Conservation (phyloP, 2,888 invertebrate species). For the Palloptera scutellata region DNA sequence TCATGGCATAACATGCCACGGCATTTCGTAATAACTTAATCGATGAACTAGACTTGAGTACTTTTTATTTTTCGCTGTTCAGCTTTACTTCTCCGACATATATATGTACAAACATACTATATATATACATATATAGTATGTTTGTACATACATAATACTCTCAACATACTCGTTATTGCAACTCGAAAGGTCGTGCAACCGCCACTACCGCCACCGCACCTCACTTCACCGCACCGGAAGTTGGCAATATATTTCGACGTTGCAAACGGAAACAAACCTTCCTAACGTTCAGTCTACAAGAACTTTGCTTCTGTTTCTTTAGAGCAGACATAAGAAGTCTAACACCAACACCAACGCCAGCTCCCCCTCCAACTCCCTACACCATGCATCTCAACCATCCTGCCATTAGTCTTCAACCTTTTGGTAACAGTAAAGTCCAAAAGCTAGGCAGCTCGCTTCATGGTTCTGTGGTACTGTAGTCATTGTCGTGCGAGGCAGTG, state of each 20-base stretch:
- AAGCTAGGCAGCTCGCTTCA: too few species aligned
- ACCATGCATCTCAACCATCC: conserved; percentile 21
- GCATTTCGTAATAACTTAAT: conserved; percentile 1
- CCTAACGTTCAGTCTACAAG: too few species aligned
- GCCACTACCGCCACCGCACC: conserved; percentile 33
- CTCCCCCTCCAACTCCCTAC: conserved; percentile 15
- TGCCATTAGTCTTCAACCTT: conserved; percentile 24
- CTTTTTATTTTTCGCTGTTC: too few species aligned
- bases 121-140: too few species aligned
- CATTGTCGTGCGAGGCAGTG: too few species aligned
- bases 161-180: conserved; percentile 14
- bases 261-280: conserved; percentile 48
- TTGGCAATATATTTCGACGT: conserved; percentile 59
- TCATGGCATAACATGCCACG: neutral
- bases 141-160: too few species aligned
- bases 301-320: neutral
- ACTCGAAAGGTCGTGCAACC: conserved; percentile 36
- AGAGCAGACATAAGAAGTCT: conserved; percentile 10
- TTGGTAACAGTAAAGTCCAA: too few species aligned
- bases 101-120: too few species aligned
- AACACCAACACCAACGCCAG: conserved; percentile 40
- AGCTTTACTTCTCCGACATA: too few species aligned
- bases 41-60: neutral
- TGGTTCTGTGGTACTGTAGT: too few species aligned
- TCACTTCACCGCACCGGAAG: conserved; percentile 44